Evolutionary conservation across 1,140 invertebrate species (phyloP).

Genomic region (Drosophila parvula): DNA sequence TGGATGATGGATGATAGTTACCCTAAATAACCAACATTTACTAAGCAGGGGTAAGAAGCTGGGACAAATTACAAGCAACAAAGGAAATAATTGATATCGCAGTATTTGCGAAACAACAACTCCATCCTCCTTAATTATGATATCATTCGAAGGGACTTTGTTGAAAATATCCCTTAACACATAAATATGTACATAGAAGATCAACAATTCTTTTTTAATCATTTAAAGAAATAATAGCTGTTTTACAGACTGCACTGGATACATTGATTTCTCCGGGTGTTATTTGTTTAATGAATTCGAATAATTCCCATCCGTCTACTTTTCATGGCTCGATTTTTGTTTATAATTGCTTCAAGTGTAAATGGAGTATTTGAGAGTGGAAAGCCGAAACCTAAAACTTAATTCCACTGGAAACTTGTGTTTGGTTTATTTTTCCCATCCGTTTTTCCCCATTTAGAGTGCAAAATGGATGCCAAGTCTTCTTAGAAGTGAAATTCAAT

Average conservation of each 20-base stretch:
- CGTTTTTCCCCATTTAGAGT: slow-evolving; percentile 1
- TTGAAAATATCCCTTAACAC: background rate
- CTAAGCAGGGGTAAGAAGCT: background rate
- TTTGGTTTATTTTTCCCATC: background rate
- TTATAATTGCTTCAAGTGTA: slow-evolving; percentile 7
- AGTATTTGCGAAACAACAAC: slow-evolving; percentile 7
- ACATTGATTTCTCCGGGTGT: background rate
- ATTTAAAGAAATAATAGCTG: background rate
- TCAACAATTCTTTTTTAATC: background rate
- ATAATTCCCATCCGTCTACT: background rate
- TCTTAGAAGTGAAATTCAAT: slow-evolving; percentile 22
- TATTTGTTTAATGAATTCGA: background rate
- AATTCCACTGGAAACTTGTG: background rate
- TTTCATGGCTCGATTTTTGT: background rate
- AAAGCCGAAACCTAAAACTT: slow-evolving; percentile 2
- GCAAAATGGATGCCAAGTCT: slow-evolving; percentile 2
- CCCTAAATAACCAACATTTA: slow-evolving; percentile 12
- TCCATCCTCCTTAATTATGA: slow-evolving; percentile 2
- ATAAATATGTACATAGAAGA: background rate
- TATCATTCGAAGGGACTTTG: background rate
- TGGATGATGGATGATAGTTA: slow-evolving; percentile 29
- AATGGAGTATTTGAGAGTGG: background rate
- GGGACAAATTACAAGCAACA: slow-evolving; percentile 12
- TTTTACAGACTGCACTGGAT: background rate
- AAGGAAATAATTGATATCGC: slow-evolving; percentile 26